Evolutionary conservation across 2,113 vertebrate genomes (phyloP).

Genomic region (Herpetotheres cachinnans): DNA sequence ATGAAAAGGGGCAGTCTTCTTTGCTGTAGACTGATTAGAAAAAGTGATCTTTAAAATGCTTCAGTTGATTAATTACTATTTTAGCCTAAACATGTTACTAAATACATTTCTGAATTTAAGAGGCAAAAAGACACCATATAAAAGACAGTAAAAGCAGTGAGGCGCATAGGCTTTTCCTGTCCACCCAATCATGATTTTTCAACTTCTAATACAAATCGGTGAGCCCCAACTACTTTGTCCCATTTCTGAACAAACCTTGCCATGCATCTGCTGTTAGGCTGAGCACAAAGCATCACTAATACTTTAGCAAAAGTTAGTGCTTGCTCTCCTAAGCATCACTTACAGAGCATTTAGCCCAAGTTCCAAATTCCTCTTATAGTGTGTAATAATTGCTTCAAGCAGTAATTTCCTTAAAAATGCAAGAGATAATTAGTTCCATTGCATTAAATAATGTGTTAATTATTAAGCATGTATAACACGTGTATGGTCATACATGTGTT

Average conservation of each 20-base stretch:
- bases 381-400: neutral
- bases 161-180: neutral
- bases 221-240: neutral
- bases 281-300: neutral
- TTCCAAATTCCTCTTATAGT: neutral
- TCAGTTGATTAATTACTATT: neutral
- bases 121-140: neutral
- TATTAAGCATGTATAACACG: neutral
- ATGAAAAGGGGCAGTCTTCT: neutral
- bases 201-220: fast-evolving
- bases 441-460: neutral
- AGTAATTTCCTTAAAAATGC: neutral
- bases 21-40: neutral
- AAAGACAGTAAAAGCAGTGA: neutral
- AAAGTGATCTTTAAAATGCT: neutral
- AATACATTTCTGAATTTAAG: neutral
- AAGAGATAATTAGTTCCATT: neutral
- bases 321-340: neutral
- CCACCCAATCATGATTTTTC: neutral
- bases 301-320: neutral
- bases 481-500: fast-evolving
- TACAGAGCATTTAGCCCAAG: neutral
- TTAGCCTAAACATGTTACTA: neutral
- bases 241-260: neutral
- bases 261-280: fast-evolving